These are phyloP conservation scores for Brachyistius frenatus DNA, from an alignment of 2,113 vertebrate genomes.

Conservation along the genomic window DNA sequence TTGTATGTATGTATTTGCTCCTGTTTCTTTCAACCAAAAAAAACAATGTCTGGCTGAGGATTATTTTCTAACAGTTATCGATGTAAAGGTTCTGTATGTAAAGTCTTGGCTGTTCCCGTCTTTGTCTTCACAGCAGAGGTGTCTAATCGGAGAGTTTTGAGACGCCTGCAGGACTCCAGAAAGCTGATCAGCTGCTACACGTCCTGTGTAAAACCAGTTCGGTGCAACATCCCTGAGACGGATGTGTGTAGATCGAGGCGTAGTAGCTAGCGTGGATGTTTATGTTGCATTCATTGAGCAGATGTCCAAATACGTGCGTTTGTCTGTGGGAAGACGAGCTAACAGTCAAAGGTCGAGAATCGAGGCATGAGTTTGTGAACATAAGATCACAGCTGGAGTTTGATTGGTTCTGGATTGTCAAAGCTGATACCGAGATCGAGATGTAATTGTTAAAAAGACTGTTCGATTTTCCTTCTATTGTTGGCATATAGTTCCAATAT, in stretches of 20 bases:
- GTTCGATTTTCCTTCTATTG: too few relatives aligned
- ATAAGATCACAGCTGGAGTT: not conserved
- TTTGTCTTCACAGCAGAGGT: too few relatives aligned
- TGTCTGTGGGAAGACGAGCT: not conserved
- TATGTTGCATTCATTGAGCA: not conserved
- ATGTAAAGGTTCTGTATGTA: not conserved
- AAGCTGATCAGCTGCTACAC: not conserved
- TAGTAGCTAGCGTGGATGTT: not conserved
- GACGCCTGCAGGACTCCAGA: not conserved
- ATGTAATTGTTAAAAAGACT: too few relatives aligned
- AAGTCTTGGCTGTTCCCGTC: too few relatives aligned
- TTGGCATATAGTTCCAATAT: too few relatives aligned
- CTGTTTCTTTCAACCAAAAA: not conserved
- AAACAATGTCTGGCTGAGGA: not conserved
- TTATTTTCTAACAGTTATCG: not conserved
- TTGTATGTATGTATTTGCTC: not conserved
- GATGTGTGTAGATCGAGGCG: not conserved
- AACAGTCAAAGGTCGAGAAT: not conserved
- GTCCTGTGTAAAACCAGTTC: not conserved
- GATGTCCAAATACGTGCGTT: not conserved
- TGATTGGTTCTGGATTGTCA: not conserved
- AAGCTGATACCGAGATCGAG: too few relatives aligned
- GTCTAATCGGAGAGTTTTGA: too few relatives aligned
- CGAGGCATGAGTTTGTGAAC: not conserved
- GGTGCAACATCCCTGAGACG: too few relatives aligned